These are phyloP conservation scores for Elgonia sp. DNA, from an alignment of 2,888 invertebrate genomes.

Conservation along the genomic window DNA sequence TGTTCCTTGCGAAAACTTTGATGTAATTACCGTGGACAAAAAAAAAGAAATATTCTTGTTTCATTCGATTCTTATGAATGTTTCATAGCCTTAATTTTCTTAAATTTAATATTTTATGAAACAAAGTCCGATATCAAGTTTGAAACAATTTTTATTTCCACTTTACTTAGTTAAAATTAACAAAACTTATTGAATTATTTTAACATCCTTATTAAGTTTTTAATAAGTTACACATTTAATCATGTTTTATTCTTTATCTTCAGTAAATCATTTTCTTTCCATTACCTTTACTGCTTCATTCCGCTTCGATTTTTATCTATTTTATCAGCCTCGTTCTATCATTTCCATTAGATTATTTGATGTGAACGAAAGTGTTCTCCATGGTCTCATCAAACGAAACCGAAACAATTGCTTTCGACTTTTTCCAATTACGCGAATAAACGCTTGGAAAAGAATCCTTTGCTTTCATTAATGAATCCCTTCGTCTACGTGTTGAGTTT, in stretches of 20 bases:
- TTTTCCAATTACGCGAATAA: slow-evolving; percentile 59
- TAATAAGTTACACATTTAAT: background rate
- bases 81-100: too few species aligned
- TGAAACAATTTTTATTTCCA: too few species aligned
- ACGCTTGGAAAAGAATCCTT: slow-evolving; percentile 21
- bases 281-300: background rate
- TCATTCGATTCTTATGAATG: too few species aligned
- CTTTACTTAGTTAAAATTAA: too few species aligned
- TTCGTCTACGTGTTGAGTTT: slow-evolving; percentile 41
- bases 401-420: slow-evolving; percentile 63
- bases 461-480: slow-evolving; percentile 33
- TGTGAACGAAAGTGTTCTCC: slow-evolving; percentile 40
- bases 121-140: too few species aligned
- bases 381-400: slow-evolving; percentile 44
- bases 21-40: too few species aligned
- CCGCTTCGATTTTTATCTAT: background rate
- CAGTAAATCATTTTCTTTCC: background rate
- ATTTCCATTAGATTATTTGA: slow-evolving; percentile 39
- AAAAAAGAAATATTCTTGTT: too few species aligned
- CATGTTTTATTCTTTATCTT: background rate
- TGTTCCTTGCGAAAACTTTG: too few species aligned
- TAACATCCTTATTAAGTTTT: too few species aligned
- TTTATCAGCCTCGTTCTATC: background rate
- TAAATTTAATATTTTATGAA: too few species aligned
- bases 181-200: too few species aligned